Evolutionary conservation across 53 echinoderm and acorn worm species (phyloP), one percentile per base, ranked within the genome.

Genomic region (Hippasteria phrygiana): DNA sequence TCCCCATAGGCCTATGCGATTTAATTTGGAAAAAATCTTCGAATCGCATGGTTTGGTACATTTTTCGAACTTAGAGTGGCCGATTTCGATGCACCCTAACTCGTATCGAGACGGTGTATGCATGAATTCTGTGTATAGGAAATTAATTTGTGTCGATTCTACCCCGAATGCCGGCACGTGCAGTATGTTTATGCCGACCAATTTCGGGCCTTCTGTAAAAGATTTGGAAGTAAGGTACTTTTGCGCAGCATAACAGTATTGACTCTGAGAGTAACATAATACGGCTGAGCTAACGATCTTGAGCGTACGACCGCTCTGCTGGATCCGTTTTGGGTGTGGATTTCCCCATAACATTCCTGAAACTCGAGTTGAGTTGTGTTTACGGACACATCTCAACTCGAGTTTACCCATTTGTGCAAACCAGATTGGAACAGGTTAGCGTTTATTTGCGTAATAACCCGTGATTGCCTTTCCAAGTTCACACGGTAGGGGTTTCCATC

Each of bases 201-300:
- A 66, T 66, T 34, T 66, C 32, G 4, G 24, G 59, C 24, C 34
- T 20, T 33, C 16, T 32, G 67, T 66, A 34, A 66, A 34, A 66
- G 67, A 35, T 66, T 66, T 33, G 67, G 13, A 66, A 24, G 22
- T 62, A 24, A 66, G 67, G 35, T 16, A 66, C 67, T 32, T 35
- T 7, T 32, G 14, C 67, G 33, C 36, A 1, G 35, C 13, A 33
- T 22, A 43, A 72, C 42, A 22, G 73, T 43, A 43, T 43, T 33
- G 73, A 72, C 73, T 31, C 33, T 72, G 6, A 9, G 33, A 72
- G 73, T 72, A 72, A 72, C 73, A 22, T 24, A 42, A 72, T 72
- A 5, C n/a, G 5, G 73, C 43, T 42, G 41, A 22, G 22, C 73
- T 42, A 42, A 72, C 24, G 1, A 42, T 5, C 41, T 22, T 40